phyloP scores from a whole-genome alignment of 1,140 invertebrate genomes.

The Drosophila grimshawi region DNA sequence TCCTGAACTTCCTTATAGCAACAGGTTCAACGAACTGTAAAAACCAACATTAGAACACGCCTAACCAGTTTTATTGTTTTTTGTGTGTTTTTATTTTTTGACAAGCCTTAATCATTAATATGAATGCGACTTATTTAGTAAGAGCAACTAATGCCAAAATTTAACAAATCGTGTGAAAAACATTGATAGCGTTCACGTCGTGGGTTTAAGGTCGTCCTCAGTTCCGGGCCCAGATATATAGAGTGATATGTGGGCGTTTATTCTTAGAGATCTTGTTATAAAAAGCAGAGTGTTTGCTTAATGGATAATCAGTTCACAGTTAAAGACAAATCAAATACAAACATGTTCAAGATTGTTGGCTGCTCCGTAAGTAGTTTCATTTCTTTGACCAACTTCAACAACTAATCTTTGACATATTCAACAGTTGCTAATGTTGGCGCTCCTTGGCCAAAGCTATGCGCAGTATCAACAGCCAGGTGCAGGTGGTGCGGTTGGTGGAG shows the following conservation, averaged over 20 bases:
- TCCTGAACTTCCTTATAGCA: conserved; percentile 68
- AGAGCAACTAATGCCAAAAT: conserved; percentile 60
- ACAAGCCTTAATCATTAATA: conserved; percentile 39
- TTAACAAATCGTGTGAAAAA: conserved; percentile 67
- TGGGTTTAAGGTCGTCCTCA: conserved; percentile 69
- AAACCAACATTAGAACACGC: conserved; percentile 30
- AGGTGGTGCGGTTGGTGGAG: neutral
- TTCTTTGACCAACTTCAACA: neutral
- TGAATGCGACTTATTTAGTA: conserved; percentile 57
- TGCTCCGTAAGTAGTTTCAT: conserved; percentile 49
- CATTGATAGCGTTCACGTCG: conserved; percentile 66
- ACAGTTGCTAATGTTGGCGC: conserved; percentile 50
- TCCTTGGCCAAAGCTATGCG: conserved; percentile 46
- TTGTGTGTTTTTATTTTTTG: conserved; percentile 26
- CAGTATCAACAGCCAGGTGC: conserved; percentile 53
- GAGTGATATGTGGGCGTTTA: conserved; percentile 51
- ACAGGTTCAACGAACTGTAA: conserved; percentile 70
- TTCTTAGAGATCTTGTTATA: conserved; percentile 57
- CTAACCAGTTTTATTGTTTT: conserved; percentile 61
- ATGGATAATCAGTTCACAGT: conserved; percentile 59
- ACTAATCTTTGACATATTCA: neutral
- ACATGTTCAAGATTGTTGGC: conserved; percentile 59
- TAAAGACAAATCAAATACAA: conserved; percentile 42
- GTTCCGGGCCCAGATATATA: conserved; percentile 52
- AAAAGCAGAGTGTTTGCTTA: conserved; percentile 32